Base-by-base conservation (phyloP, 2,797 vertebrate species). In the Labeo calbasu region DNA sequence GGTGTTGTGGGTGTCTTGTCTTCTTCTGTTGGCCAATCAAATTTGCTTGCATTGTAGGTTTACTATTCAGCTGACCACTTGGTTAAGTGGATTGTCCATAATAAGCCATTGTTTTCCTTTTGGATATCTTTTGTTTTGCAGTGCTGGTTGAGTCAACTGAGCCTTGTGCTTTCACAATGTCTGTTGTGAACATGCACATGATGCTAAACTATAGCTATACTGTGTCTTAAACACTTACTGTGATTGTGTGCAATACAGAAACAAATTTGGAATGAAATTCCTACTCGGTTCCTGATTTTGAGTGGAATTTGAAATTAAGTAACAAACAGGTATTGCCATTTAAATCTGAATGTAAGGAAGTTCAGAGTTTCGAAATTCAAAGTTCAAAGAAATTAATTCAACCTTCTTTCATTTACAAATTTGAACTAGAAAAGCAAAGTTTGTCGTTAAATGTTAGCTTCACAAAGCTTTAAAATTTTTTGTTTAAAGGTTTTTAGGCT, bases 1-100 rank as follows among this genome's bases (percentile, higher is more conserved):
- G 61, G 72, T 82, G 9, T 19, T 86, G n/a, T 83, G 40, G 28
- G 28, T 57, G 40, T 69, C 5, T 57, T 59, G 68, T 85, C 36
- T 77, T 48, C 48, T 59, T 68, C 48, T 72, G 75, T 13, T 48
- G 23, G 23, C 10, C 77, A 80, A 2, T 73, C 63, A 80, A 68
- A 79, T 36, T 73, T 8, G 43, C 13, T 25, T 65, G 2, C 83
- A 53, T 66, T 0, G 12, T 68, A 50, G 43, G 43, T 28, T 50
- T 50, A 48, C 55, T 61, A 19, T 50, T 70, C 23, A 25, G 40
- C 50, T 71, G 75, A 21, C 19, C 53, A 25, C 1, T 66, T 50
- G 0, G 50, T 43, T 46, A 51, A 36, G 14, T n/a, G 59, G 50
- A 53, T 36, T 28, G 13, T 1, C 4, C 14, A 61, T 75, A 48